Conservation (phyloP, 2,113 vertebrate genomes). For the Grantiella picta region DNA sequence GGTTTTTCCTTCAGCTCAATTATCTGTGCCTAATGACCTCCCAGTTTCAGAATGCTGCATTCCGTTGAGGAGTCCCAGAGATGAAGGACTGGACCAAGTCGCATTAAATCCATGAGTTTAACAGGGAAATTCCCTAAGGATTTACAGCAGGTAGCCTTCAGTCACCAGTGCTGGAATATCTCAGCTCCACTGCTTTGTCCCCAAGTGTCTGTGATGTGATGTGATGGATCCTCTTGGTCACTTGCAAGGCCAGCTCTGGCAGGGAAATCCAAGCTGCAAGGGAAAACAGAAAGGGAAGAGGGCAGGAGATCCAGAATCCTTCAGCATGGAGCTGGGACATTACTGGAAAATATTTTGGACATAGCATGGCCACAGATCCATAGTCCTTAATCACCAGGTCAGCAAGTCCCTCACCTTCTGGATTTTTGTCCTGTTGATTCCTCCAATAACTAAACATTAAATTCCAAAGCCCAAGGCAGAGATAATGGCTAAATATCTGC, state of each 20-base stretch:
- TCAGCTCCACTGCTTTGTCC: background rate
- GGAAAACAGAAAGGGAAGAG: background rate
- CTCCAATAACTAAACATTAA: background rate
- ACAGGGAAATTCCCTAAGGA: background rate
- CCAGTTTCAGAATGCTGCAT: background rate
- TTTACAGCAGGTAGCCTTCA: background rate
- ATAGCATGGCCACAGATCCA: no score
- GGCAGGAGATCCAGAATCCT: background rate
- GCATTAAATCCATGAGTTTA: background rate
- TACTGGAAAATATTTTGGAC: background rate
- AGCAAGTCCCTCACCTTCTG: background rate
- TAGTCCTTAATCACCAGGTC: background rate
- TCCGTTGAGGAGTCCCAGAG: background rate
- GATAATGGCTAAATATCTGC: background rate
- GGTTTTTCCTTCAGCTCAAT: background rate
- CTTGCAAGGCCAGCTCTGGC: fast-evolving
- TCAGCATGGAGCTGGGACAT: fast-evolving
- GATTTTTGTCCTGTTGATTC: background rate
- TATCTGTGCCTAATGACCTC: background rate
- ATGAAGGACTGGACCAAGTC: fast-evolving
- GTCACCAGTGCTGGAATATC: background rate
- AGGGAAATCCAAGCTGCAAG: background rate
- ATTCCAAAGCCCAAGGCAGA: background rate
- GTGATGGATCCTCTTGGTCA: background rate
- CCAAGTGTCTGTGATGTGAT: fast-evolving